phyloP scores from a whole-genome alignment of 2,797 vertebrate species.

The Cottoperca gobio region DNA sequence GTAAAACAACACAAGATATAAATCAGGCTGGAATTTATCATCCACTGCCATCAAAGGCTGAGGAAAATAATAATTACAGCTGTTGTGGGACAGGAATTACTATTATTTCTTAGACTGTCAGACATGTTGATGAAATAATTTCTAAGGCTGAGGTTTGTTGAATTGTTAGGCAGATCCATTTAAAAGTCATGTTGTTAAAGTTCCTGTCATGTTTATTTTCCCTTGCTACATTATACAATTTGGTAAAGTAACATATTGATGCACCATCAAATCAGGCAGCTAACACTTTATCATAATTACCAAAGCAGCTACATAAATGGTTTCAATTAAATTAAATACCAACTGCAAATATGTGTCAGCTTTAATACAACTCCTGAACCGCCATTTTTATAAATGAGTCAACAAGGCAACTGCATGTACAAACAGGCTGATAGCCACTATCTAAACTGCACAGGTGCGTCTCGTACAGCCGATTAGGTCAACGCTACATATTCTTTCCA shows the following conservation, averaged over 20 bases:
- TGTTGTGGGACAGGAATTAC: neutral
- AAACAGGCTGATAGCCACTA: neutral
- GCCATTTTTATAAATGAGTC: slow-evolving; percentile 24
- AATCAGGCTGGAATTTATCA: neutral
- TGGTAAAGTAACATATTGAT: slow-evolving; percentile 16
- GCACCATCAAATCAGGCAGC: slow-evolving; percentile 12
- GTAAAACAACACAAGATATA: neutral
- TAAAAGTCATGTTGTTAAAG: neutral
- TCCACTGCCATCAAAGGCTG: neutral
- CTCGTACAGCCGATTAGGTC: slow-evolving; percentile 1
- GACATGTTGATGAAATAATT: neutral
- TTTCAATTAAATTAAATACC: slow-evolving; percentile 51
- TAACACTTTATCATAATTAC: slow-evolving; percentile 57
- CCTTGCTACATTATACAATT: slow-evolving; percentile 5
- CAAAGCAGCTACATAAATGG: slow-evolving; percentile 27
- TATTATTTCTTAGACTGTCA: neutral
- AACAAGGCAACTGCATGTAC: neutral
- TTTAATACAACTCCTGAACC: slow-evolving; percentile 44
- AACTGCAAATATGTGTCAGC: slow-evolving; percentile 36
- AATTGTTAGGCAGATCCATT: neutral
- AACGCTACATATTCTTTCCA: neutral
- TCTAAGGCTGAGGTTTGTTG: neutral
- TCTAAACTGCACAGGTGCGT: slow-evolving; percentile 10
- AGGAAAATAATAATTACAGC: neutral
- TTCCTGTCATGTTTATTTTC: slow-evolving; percentile 17